phyloP scores from a whole-genome alignment of 2,797 vertebrate species.

The Knipowitschia caucasica region DNA sequence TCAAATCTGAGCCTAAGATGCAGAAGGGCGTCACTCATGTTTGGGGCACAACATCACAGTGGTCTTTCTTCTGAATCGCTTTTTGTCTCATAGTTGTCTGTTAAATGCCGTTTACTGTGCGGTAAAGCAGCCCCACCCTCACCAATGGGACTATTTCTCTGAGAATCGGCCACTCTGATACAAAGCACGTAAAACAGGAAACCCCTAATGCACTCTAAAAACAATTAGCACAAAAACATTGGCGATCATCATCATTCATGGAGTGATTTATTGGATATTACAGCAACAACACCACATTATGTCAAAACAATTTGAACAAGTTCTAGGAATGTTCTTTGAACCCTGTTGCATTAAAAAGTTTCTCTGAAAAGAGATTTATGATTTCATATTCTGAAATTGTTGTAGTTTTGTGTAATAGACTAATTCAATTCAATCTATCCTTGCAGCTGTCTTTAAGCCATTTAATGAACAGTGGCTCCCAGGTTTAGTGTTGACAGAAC shows the following conservation, averaged over 20 bases:
- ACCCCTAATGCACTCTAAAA: conserved; percentile 50
- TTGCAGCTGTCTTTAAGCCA: too few species aligned
- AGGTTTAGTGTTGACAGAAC: too few species aligned
- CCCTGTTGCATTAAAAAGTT: too few species aligned
- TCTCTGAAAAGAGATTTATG: too few species aligned
- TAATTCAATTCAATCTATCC: too few species aligned
- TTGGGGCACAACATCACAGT: conserved; percentile 24
- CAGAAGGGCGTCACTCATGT: conserved; percentile 7
- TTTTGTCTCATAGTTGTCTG: conserved; percentile 2
- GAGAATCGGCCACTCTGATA: conserved; percentile 15
- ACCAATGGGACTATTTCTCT: conserved; percentile 16
- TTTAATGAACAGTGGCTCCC: too few species aligned
- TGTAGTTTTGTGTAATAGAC: too few species aligned
- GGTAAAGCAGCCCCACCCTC: conserved; percentile 17
- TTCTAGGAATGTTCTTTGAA: too few species aligned
- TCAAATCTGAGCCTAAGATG: conserved; percentile 22
- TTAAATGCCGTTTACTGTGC: not conserved
- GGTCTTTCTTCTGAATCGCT: conserved; percentile 16
- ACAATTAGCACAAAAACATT: conserved; percentile 34
- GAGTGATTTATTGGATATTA: not conserved
- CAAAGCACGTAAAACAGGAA: conserved; percentile 32
- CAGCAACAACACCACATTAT: not conserved
- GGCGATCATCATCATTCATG: conserved; percentile 24
- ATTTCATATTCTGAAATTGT: too few species aligned
- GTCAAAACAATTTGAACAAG: too few species aligned